Percentiles rank a stretch among this genome's conserved stretches.
Evolutionary conservation across 2,113 vertebrate species (phyloP).

Genomic region (Piliocolobus tephrosceles): DNA sequence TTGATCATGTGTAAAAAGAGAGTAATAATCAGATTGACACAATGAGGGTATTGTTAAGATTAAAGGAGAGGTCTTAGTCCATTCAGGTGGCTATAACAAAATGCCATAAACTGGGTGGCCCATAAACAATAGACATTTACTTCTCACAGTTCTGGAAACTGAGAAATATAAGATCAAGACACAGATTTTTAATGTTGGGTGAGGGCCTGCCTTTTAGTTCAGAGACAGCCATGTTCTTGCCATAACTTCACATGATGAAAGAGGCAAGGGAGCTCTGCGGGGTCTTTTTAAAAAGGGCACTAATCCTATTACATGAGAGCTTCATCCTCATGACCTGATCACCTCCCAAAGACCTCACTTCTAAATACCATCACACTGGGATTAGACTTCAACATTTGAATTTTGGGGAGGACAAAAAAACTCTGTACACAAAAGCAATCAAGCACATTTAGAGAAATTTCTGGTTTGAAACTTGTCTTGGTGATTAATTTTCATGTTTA

Average conservation of each 20-base stretch:
- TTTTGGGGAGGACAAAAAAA: background rate
- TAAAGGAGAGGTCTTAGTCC: background rate
- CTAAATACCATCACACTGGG: background rate
- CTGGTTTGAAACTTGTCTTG: slow-evolving; percentile 15
- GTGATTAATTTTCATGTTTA: slow-evolving; percentile 36
- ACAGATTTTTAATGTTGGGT: too few relatives aligned
- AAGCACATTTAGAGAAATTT: slow-evolving; percentile 46
- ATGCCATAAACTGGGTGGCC: background rate
- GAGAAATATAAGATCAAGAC: background rate
- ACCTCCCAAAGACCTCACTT: background rate
- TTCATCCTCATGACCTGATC: background rate
- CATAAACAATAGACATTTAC: background rate
- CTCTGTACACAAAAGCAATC: slow-evolving; percentile 6
- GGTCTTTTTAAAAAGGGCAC: background rate
- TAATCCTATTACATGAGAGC: background rate
- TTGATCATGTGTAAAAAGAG: background rate
- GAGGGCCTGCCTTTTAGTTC: background rate
- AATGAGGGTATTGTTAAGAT: background rate
- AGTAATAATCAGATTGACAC: background rate
- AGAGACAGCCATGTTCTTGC: background rate
- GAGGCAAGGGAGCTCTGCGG: background rate
- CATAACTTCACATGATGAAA: background rate
- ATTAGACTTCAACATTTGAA: background rate
- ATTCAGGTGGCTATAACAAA: background rate
- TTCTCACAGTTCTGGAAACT: background rate